Conservation (phyloP, 2,888 invertebrate species). For the Strigamia crassipes region DNA sequence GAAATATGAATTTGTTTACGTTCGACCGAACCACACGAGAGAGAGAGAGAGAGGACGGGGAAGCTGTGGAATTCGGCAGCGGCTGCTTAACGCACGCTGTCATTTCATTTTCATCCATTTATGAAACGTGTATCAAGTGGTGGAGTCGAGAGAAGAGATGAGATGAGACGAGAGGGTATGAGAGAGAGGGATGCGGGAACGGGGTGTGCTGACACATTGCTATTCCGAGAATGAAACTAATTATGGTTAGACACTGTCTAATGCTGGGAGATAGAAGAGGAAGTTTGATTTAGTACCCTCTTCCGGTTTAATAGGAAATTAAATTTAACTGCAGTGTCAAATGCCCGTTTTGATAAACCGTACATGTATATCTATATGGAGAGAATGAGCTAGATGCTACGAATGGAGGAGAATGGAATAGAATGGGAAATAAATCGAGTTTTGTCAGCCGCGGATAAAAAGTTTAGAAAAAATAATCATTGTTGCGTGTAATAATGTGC, state of each 20-base stretch:
- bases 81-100: background rate
- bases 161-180: background rate
- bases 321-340: background rate
- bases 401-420: too few species aligned
- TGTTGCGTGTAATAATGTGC: too few species aligned
- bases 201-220: background rate
- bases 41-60: too few species aligned
- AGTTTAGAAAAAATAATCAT: too few species aligned
- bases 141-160: background rate
- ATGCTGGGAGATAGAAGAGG: background rate
- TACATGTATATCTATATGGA: too few species aligned
- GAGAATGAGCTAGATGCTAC: too few species aligned
- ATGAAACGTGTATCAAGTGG: constrained; percentile 3
- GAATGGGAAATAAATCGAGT: too few species aligned
- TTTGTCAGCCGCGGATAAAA: too few species aligned
- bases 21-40: background rate
- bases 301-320: constrained; percentile 8
- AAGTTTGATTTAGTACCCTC: constrained; percentile 2
- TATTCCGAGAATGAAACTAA: constrained; percentile 10
- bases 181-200: background rate
- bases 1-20: constrained; percentile 1
- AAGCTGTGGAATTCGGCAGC: background rate
- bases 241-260: constrained; percentile 6
- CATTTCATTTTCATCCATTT: background rate
- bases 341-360: background rate